Conservation (phyloP, 2,888 invertebrate genomes). For the Tachina fera region DNA sequence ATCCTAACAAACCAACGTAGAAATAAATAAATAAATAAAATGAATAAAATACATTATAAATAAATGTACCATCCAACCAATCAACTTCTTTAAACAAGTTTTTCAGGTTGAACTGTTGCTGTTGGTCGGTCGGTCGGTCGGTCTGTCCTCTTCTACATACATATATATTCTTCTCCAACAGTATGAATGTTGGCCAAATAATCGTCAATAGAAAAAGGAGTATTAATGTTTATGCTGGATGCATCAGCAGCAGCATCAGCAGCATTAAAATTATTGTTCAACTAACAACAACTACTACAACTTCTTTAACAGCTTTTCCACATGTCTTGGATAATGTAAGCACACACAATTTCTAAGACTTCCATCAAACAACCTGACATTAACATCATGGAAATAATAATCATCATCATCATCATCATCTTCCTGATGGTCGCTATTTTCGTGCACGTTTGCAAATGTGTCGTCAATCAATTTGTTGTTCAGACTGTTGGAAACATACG, state of each 20-base stretch:
- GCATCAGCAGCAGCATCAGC: constrained; percentile 9
- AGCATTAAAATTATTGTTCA: constrained; percentile 20
- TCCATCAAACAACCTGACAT: constrained; percentile 39
- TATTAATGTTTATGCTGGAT: constrained; percentile 19
- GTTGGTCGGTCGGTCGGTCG: background rate
- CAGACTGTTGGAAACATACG: background rate
- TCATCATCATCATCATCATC: constrained; percentile 3
- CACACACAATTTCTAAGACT: constrained; percentile 49
- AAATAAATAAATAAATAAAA: constrained; percentile 1
- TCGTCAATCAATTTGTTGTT: constrained; percentile 66
- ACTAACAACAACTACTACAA: constrained; percentile 32
- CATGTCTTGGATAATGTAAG: constrained; percentile 41
- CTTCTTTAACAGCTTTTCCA: constrained; percentile 44
- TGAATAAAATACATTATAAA: constrained; percentile 8
- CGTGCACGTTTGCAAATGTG: constrained; percentile 58
- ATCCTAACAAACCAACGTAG: constrained; percentile 11
- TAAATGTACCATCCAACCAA: constrained; percentile 27
- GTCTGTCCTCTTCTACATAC: background rate
- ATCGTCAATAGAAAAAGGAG: constrained; percentile 14
- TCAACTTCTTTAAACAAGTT: constrained; percentile 66
- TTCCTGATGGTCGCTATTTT: constrained; percentile 27
- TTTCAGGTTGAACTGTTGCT: constrained; percentile 67
- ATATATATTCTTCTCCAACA: background rate
- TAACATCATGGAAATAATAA: constrained; percentile 21
- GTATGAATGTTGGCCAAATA: constrained; percentile 8